Conservation (phyloP, 2,113 vertebrate genomes). For the Neotoma lepida region DNA sequence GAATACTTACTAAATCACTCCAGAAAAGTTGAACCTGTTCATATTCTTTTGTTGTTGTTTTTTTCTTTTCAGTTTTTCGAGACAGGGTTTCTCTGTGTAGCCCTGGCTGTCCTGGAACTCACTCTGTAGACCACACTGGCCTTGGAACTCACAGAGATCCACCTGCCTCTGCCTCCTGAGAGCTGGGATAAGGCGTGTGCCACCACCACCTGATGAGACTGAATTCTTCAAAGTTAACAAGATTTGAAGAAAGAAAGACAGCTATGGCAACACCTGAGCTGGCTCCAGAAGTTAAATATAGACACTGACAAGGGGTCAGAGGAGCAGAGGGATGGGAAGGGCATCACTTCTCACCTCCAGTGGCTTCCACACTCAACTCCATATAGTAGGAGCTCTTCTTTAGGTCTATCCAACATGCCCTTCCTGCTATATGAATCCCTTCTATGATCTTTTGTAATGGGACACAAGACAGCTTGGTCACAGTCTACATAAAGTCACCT, state of each 20-base stretch:
- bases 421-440: background rate
- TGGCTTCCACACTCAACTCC: background rate
- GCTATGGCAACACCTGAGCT: background rate
- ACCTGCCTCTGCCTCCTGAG: background rate
- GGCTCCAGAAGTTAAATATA: background rate
- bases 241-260: background rate
- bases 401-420: background rate
- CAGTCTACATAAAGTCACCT: background rate
- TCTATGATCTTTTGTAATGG: background rate
- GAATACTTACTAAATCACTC: background rate
- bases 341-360: background rate
- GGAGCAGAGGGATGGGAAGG: background rate
- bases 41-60: background rate
- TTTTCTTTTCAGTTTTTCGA: background rate
- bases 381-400: background rate
- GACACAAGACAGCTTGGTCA: background rate
- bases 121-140: background rate
- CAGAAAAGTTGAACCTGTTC: constrained; percentile 7
- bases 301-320: accelerated
- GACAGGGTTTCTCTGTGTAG: background rate
- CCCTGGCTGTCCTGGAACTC: background rate
- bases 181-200: background rate
- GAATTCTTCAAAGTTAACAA: constrained; percentile 2
- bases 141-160: background rate
- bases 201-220: background rate